A percentile compares a stretch with the other conserved stretches of the same genome.
Conservation (phyloP, 2,888 invertebrate genomes). For the Thera britannica region DNA sequence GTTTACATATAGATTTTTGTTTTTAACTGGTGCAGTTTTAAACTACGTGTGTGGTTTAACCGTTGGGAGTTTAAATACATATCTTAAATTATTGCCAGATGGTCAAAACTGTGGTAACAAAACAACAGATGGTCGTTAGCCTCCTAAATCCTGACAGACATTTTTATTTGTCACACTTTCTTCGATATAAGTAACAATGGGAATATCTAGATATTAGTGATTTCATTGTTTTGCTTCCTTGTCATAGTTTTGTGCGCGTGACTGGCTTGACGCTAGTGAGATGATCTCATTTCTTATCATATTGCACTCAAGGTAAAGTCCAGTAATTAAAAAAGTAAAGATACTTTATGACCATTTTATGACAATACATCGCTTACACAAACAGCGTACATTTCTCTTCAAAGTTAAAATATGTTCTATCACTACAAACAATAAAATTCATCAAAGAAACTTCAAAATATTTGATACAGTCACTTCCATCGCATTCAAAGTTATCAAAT, state of each 20-base stretch:
- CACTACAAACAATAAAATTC: not conserved
- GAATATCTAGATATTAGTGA: not conserved
- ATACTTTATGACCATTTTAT: constrained; percentile 6
- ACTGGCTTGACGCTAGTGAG: not conserved
- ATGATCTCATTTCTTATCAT: constrained; percentile 11
- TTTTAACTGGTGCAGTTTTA: constrained; percentile 29
- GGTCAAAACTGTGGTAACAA: constrained; percentile 17
- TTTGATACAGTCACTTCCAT: not conserved
- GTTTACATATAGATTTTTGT: constrained; percentile 11
- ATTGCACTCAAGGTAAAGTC: constrained; percentile 8
- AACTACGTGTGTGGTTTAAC: constrained; percentile 33
- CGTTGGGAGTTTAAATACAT: constrained; percentile 22
- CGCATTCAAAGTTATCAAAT: not conserved
- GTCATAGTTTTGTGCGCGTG: constrained; percentile 8
- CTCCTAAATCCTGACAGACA: constrained; percentile 5
- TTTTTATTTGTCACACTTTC: constrained; percentile 9
- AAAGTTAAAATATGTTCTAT: not conserved
- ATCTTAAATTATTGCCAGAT: constrained; percentile 34
- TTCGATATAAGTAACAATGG: not conserved
- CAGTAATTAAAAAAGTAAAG: constrained; percentile 14
- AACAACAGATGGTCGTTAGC: constrained; percentile 15
- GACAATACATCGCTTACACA: not conserved
- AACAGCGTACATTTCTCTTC: not conserved
- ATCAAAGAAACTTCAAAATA: not conserved
- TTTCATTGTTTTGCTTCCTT: constrained; percentile 17